A percentile compares a stretch with the other conserved stretches of the same genome.
phyloP scores from a whole-genome alignment of 37 sponge, comb jelly and placozoan genomes.

The Chondrilla cf. caribensis region DNA sequence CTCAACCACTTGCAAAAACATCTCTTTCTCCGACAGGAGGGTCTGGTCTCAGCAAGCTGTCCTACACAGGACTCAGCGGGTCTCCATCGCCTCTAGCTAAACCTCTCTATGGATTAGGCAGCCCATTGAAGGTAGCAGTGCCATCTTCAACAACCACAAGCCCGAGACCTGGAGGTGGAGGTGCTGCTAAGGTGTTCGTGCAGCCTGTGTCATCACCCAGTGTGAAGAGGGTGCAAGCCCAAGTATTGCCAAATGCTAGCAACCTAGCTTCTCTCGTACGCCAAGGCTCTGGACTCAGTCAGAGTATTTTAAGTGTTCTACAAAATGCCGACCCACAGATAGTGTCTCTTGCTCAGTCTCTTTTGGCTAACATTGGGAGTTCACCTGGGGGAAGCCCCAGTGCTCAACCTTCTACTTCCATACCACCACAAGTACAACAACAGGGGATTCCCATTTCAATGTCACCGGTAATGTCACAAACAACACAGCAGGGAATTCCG shows the following conservation, averaged over 20 bases:
- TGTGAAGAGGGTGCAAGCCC: conserved; percentile 22
- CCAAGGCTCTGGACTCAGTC: neutral
- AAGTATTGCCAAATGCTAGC: neutral
- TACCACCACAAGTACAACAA: no score
- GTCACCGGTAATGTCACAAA: no score
- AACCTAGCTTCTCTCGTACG: neutral
- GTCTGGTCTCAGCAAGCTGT: neutral
- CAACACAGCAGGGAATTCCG: no score
- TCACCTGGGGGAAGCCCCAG: no score
- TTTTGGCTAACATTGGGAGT: neutral
- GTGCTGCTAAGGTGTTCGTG: neutral
- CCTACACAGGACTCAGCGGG: neutral
- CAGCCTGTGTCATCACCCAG: conserved; percentile 22
- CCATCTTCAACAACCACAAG: neutral
- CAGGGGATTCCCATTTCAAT: no score
- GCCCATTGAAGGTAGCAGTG: neutral
- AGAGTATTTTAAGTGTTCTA: conserved; percentile 1
- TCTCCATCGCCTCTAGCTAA: conserved; percentile 22
- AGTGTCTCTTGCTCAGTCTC: neutral
- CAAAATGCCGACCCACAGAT: conserved; percentile 1
- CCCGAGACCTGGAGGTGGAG: conserved; percentile 17
- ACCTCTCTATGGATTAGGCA: neutral
- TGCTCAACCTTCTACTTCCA: no score
- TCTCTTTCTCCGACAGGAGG: neutral
- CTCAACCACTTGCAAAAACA: neutral